Evolutionary conservation across 2,888 invertebrate species (phyloP), one percentile per base, ranked within the genome.

Genomic region (Phortica okadai): DNA sequence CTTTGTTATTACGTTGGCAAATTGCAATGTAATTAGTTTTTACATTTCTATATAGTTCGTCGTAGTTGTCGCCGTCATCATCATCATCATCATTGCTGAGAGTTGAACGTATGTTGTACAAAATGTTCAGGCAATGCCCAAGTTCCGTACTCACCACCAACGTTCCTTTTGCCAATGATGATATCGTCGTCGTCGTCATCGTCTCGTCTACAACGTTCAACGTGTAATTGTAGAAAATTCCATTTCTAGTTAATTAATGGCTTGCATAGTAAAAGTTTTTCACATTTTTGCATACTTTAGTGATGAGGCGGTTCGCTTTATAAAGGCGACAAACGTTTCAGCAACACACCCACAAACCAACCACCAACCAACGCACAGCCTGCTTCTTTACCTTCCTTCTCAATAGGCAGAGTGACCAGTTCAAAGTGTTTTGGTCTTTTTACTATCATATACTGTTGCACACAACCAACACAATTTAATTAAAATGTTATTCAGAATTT

Each of bases 11-110:
- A 66, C 64, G 64, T 64, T 66, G 85, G 84, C 86, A 89, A 89
- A 89, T 88, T 89, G 84, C 85, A 86, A 88, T 89, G 88, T 89
- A 88, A 88, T 89, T 89, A 88, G 89, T 87, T 88, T 85, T 86
- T 82, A 81, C 82, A 84, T 88, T 84, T 86, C 82, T 87, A 83
- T 82, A 83, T 78, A 83, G 85, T 33, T 33, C 33, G 33, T 33
- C 33, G 80, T 77, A 83, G 33, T 33, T 33, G 33, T 33, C 33
- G 33, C 33, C 33, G 33, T 50, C 50, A 2, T 2, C 50, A 50
- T 50, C 50, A 11, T 50, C 50, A 50, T 50, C 50, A 50, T 50
- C 50, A 14, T 50, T 50, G 50, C 8, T 14, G 50, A 33, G 33
- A 33, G 33, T 33, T 33, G 33, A 33, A 33, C 33, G 33, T 33